Evolutionary conservation across 1,140 invertebrate species (phyloP), one percentile per base, ranked within the genome.

Genomic region (Zelostemma sp.): DNA sequence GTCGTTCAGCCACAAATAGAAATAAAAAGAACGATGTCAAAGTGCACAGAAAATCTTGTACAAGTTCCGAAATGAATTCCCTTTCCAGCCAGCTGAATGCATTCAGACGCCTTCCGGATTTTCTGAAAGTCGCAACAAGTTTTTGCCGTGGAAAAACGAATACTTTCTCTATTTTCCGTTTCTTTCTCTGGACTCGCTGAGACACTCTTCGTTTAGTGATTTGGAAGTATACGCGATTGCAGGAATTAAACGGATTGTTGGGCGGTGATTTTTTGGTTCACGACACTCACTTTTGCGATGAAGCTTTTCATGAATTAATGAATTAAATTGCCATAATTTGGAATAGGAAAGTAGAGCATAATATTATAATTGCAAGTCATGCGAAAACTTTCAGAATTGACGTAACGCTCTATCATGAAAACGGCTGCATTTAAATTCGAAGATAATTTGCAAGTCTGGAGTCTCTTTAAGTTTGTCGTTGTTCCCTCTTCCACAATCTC

Each of bases 61-160:
- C 28, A 74, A 75, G 57, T 75, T 74, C 58, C 41, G 16, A 6
- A 51, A 69, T 47, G 51, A 79, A 79, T 79, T 78, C 74, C 70
- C 61, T 62, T 77, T 68, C 33, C 63, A 57, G 51, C 12, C 55
- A 54, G 17, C 17, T 12, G 35, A 41, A 51, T 57, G 43, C 56
- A 62, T 65, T 54, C 40, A 58, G 61, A 46, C 58, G 28, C 45
- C 35, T 69, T 45, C 43, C 57, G 58, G 66, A 76, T 76, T 79
- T 76, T 72, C 68, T 73, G 47, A 58, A 73, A 81, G 57, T 76
- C 72, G 76, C 80, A 80, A 76, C 77, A 80, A 80, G 74, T 79
- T 79, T 71, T 63, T 35, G 8, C 16, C 49, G 38, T 43, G n/a
- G 56, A 59, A 53, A 68, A 28, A 28, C 3, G 8, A 63, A 55